These are phyloP conservation scores for Glaucopsyche alexis DNA, from an alignment of 2,888 invertebrate species.

Conservation along the genomic window DNA sequence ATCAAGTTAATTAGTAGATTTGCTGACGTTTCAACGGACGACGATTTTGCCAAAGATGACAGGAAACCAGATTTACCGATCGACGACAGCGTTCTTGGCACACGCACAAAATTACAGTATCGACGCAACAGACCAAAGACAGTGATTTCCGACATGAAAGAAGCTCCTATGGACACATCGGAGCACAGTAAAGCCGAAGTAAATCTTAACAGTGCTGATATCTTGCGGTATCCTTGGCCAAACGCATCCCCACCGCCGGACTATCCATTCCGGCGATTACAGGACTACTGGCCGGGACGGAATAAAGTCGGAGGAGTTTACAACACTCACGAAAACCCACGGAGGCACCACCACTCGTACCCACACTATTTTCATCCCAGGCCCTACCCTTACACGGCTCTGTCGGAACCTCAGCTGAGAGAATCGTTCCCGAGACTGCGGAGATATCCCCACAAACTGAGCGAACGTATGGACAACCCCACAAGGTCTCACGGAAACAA, in stretches of 20 bases:
- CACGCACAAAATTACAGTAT: constrained; percentile 70
- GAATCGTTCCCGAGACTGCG: constrained; percentile 56
- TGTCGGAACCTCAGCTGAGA: constrained; percentile 49
- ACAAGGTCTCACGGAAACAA: constrained; percentile 55
- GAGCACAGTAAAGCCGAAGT: constrained; percentile 39
- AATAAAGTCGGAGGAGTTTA: constrained; percentile 66
- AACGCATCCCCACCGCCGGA: constrained; percentile 64
- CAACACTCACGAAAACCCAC: constrained; percentile 65
- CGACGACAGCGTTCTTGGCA: constrained; percentile 67
- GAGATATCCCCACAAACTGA: constrained; percentile 56
- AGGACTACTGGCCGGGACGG: constrained; percentile 72
- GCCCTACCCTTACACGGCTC: constrained; percentile 48
- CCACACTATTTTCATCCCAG: constrained; percentile 63
- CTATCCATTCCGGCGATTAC: constrained; percentile 70
- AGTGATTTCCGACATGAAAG: constrained; percentile 43
- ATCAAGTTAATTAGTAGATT: constrained; percentile 74
- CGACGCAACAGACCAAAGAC: constrained; percentile 63
- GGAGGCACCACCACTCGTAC: constrained; percentile 71
- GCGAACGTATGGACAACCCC: constrained; percentile 55
- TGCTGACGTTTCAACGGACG: constrained; percentile 74
- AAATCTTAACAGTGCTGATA: constrained; percentile 53
- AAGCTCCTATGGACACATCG: constrained; percentile 43
- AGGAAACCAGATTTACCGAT: constrained; percentile 52
- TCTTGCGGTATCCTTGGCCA: constrained; percentile 69
- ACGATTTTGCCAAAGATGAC: constrained; percentile 67